A percentile compares a stretch with the other conserved stretches of the same genome.
These are phyloP conservation scores for Drosophila pallidifrons DNA, from an alignment of 1,140 invertebrate genomes.

Conservation along the genomic window DNA sequence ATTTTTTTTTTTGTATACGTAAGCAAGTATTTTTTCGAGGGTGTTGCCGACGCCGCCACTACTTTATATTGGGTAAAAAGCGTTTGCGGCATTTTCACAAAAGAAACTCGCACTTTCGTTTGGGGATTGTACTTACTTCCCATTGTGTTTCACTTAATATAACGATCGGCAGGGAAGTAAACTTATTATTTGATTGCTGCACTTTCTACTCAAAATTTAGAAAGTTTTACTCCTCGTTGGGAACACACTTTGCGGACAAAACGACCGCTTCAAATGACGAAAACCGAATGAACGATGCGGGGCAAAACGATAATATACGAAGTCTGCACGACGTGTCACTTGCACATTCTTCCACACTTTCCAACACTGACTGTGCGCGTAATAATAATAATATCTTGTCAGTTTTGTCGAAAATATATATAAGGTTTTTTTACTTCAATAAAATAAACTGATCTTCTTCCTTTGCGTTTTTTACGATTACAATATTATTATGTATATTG, in stretches of 20 bases:
- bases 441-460: no score
- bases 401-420: not conserved
- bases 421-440: no score
- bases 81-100: slow-evolving; percentile 29
- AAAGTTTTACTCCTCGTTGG: slow-evolving; percentile 55
- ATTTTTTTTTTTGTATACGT: slow-evolving; percentile 78
- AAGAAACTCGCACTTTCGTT: slow-evolving; percentile 14
- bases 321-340: slow-evolving; percentile 47
- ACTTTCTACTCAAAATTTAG: slow-evolving; percentile 73
- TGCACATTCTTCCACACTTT: slow-evolving; percentile 14
- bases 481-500: no score
- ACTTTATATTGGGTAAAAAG: not conserved
- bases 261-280: slow-evolving; percentile 54
- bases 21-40: slow-evolving; percentile 60
- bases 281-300: slow-evolving; percentile 61
- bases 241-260: slow-evolving; percentile 18
- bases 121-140: slow-evolving; percentile 81
- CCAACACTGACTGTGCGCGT: slow-evolving; percentile 9
- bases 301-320: slow-evolving; percentile 32
- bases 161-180: slow-evolving; percentile 34
- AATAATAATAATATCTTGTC: not conserved
- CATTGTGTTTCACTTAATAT: slow-evolving; percentile 71
- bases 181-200: slow-evolving; percentile 38
- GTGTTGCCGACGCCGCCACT: slow-evolving; percentile 32
- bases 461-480: no score